phyloP scores from a whole-genome alignment of 1,140 invertebrate species.

The Popillia japonica region DNA sequence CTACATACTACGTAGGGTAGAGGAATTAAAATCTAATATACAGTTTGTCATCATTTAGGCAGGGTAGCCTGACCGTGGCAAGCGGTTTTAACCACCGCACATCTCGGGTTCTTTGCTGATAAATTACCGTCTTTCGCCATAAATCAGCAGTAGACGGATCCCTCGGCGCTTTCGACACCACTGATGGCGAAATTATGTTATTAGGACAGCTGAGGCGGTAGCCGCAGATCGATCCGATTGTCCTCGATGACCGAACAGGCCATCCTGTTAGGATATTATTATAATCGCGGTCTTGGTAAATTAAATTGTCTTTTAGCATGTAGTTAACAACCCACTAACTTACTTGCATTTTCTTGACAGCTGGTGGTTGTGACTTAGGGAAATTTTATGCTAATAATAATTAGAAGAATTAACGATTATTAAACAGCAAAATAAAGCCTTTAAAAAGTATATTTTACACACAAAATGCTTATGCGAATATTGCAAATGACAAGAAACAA shows the following conservation, averaged over 20 bases:
- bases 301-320: too few relatives aligned
- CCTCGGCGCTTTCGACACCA: neutral
- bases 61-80: neutral
- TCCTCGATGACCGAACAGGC: neutral
- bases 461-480: too few relatives aligned
- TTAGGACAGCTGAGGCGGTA: neutral
- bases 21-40: constrained; percentile 12
- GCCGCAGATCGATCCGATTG: neutral
- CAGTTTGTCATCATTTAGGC: constrained; percentile 9
- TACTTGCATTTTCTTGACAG: too few relatives aligned
- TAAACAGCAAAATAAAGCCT: too few relatives aligned
- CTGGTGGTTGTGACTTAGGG: too few relatives aligned
- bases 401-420: too few relatives aligned
- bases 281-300: too few relatives aligned
- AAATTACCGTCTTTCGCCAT: neutral
- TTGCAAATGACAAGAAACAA: too few relatives aligned
- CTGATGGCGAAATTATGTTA: neutral
- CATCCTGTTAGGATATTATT: neutral
- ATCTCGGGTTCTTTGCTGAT: neutral
- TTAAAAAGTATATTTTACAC: too few relatives aligned
- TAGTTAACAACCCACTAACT: too few relatives aligned
- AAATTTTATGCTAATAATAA: too few relatives aligned
- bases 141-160: constrained; percentile 1
- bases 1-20: neutral
- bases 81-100: neutral